Evolutionary conservation across 2,113 vertebrate genomes (phyloP).

Genomic region (Bubo scandiacus): DNA sequence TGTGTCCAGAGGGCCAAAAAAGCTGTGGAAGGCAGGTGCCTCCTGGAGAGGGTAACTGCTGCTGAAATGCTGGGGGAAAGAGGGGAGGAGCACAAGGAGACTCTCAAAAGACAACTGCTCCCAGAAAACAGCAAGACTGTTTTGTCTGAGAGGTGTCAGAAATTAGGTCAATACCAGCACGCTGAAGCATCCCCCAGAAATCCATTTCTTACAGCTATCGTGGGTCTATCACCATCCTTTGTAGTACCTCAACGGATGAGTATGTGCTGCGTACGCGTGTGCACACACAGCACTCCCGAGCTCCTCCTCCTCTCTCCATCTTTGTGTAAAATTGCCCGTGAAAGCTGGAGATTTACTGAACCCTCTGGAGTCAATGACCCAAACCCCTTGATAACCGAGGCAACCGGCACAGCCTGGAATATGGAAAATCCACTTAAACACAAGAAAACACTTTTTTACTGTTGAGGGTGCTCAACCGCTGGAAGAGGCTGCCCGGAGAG

Average conservation of each 20-base stretch:
- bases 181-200: neutral
- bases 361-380: neutral
- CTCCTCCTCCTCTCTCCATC: neutral
- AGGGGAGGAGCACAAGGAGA: neutral
- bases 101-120: neutral
- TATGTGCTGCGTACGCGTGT: rapidly evolving
- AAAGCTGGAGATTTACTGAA: neutral
- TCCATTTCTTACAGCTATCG: neutral
- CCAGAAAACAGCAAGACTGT: neutral
- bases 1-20: too few relatives aligned
- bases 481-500: neutral
- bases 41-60: neutral
- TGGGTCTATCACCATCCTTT: rapidly evolving
- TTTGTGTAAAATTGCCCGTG: neutral
- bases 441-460: neutral
- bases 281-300: neutral
- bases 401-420: neutral
- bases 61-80: too few relatives aligned
- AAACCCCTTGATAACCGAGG: neutral
- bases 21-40: neutral
- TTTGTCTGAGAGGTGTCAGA: neutral
- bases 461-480: too few relatives aligned
- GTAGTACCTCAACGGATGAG: rapidly evolving
- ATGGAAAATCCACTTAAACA: neutral
- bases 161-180: neutral